Conservation (phyloP, 2,888 invertebrate genomes). For the Cantharis lateralis region DNA sequence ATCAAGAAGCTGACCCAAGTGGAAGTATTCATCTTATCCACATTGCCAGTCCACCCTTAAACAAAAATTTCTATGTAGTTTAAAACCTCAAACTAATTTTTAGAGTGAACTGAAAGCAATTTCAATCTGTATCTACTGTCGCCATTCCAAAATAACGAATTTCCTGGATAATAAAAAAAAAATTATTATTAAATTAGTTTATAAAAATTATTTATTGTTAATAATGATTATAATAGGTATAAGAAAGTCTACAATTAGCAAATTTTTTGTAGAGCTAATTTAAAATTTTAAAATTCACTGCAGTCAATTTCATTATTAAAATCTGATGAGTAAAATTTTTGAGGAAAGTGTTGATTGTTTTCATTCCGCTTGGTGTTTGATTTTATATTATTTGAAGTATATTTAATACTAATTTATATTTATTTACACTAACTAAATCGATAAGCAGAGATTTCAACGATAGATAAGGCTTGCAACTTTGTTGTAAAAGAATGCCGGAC, state of each 20-base stretch:
- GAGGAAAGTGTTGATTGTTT: not conserved
- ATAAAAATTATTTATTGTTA: not conserved
- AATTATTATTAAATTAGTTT: not conserved
- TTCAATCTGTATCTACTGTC: not conserved
- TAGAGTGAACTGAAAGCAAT: too few species aligned
- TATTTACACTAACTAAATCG: not conserved
- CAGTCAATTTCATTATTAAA: not conserved
- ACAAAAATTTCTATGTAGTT: too few species aligned
- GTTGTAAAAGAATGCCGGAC: not conserved
- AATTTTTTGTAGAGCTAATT: not conserved
- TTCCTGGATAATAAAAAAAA: not conserved
- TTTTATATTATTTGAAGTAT: not conserved
- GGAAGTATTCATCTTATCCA: too few species aligned
- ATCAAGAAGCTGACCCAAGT: too few species aligned
- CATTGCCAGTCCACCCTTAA: too few species aligned
- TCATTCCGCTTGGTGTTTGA: not conserved
- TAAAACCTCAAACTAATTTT: too few species aligned
- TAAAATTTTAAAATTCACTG: not conserved
- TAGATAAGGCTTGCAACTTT: not conserved
- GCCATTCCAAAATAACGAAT: not conserved
- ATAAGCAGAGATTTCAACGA: constrained; percentile 1
- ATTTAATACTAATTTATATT: not conserved
- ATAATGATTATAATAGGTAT: too few species aligned
- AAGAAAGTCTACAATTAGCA: not conserved
- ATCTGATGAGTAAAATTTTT: not conserved